A percentile compares a stretch with the other conserved stretches of the same genome.
These are phyloP conservation scores for Cherax quadricarinatus DNA, from an alignment of 1,140 invertebrate species.

Conservation along the genomic window DNA sequence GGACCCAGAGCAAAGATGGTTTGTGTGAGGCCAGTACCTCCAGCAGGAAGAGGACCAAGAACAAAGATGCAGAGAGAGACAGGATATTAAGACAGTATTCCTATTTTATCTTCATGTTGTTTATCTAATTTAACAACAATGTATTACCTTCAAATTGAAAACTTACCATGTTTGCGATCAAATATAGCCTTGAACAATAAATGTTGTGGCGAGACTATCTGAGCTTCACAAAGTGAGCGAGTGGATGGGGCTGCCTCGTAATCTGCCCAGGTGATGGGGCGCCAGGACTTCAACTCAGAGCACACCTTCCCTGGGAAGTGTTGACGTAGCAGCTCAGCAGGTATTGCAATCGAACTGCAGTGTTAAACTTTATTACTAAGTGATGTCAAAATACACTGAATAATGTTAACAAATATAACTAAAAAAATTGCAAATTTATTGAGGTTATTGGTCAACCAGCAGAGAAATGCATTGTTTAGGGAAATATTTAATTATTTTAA, in stretches of 20 bases:
- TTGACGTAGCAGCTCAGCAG: conserved; percentile 70
- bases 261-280: conserved; percentile 82
- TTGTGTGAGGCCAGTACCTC: too few relatives aligned
- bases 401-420: neutral
- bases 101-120: too few relatives aligned
- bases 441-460: neutral
- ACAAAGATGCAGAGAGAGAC: neutral
- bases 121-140: neutral
- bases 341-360: conserved; percentile 64
- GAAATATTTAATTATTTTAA: neutral
- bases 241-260: conserved; percentile 80
- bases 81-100: neutral
- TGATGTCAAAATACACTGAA: neutral
- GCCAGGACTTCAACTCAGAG: conserved; percentile 83
- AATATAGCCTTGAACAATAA: conserved; percentile 78
- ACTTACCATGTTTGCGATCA: conserved; percentile 82
- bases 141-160: conserved; percentile 15
- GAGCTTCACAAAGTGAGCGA: conserved; percentile 79
- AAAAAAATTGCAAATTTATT: too few relatives aligned
- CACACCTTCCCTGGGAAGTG: conserved; percentile 79
- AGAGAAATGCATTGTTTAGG: neutral
- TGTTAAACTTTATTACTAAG: neutral
- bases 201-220: conserved; percentile 78
- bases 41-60: too few relatives aligned
- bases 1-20: too few relatives aligned